These are phyloP conservation scores for Hyaena hyaena DNA, from an alignment of 2,113 vertebrate genomes.

Conservation along the genomic window DNA sequence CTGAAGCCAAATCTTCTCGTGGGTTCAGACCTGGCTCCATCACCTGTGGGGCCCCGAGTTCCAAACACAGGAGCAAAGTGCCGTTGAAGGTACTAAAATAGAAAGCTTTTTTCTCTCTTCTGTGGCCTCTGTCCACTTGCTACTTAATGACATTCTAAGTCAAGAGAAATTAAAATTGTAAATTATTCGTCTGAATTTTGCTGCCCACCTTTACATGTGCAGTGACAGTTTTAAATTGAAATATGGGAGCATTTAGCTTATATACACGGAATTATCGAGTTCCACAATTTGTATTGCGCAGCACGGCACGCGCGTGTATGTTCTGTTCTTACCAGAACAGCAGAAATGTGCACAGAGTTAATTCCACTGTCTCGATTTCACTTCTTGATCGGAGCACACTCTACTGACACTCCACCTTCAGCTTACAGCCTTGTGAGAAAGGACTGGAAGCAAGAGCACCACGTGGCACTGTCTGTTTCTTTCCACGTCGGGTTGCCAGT, in stretches of 20 bases:
- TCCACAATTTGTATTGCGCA: background rate
- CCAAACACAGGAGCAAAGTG: background rate
- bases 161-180: background rate
- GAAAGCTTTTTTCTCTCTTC: background rate
- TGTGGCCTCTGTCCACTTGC: background rate
- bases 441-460: background rate
- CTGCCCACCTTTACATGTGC: background rate
- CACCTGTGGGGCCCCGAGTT: background rate
- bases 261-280: background rate
- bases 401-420: background rate
- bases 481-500: background rate
- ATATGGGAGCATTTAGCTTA: background rate
- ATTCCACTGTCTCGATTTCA: background rate
- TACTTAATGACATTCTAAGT: background rate
- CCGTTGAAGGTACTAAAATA: too few species aligned
- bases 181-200: background rate
- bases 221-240: background rate
- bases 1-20: background rate
- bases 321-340: background rate
- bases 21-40: background rate
- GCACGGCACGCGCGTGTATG: background rate
- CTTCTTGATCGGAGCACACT: background rate
- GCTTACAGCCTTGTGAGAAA: background rate
- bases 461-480: too few species aligned
- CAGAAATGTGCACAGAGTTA: background rate